phyloP scores from a whole-genome alignment of 2,797 vertebrate genomes.

The Scomberomorus guttatus region DNA sequence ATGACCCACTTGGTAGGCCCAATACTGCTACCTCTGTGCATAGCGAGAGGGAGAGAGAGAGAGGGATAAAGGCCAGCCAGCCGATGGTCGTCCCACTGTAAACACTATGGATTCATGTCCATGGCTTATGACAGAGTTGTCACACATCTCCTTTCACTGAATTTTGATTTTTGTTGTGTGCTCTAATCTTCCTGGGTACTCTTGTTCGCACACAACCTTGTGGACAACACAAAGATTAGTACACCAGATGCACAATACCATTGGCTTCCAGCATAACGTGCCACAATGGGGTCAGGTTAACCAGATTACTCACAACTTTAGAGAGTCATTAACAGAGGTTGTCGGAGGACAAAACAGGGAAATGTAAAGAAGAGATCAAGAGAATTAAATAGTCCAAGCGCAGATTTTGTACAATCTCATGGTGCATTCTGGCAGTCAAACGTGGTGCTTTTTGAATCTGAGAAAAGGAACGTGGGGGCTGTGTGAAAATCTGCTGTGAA shows the following conservation, averaged over 20 bases:
- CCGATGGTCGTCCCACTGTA: constrained; percentile 53
- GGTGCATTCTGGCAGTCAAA: constrained; percentile 53
- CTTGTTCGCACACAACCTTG: constrained; percentile 21
- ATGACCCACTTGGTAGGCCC: constrained; percentile 76
- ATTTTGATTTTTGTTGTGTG: constrained; percentile 70
- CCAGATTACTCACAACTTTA: constrained; percentile 51
- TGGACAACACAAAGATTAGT: constrained; percentile 50
- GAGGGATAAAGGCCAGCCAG: constrained; percentile 5
- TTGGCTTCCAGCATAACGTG: constrained; percentile 23
- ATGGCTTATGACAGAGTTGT: constrained; percentile 70
- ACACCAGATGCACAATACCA: constrained; percentile 47
- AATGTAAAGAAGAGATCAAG: constrained; percentile 28
- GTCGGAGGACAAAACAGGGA: constrained; percentile 12
- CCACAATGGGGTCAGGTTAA: constrained; percentile 53
- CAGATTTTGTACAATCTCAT: constrained; percentile 36
- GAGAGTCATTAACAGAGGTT: constrained; percentile 31
- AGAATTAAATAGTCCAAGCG: constrained; percentile 34
- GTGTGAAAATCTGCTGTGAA: constrained; percentile 67
- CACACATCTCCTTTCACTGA: constrained; percentile 64
- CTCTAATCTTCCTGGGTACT: constrained; percentile 55
- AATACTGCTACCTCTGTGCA: constrained; percentile 68
- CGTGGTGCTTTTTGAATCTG: constrained; percentile 36
- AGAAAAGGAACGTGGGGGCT: constrained; percentile 59
- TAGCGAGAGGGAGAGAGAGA: constrained; percentile 36
- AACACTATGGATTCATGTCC: constrained; percentile 70